A percentile compares a stretch with the other conserved stretches of the same genome.
Evolutionary conservation across 92 coral and sea anemone genomes (phyloP).

Genomic region (Meandrina meandrites): DNA sequence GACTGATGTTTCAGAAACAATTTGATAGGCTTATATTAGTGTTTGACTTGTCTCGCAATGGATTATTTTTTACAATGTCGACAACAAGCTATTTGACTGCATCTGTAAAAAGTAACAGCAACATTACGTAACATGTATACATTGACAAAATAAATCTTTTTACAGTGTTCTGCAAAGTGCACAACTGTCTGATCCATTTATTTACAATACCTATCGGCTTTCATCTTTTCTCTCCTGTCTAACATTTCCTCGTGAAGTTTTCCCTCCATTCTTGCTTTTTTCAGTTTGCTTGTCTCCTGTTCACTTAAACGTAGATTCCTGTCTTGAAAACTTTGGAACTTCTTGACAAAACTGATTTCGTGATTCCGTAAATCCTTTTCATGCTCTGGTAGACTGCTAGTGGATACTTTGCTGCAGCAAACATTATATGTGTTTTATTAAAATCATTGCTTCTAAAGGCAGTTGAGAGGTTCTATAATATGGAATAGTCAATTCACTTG

Average conservation of each 20-base stretch:
- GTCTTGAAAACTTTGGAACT: conserved; percentile 97
- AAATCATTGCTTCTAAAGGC: too few species aligned
- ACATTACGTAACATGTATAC: not conserved
- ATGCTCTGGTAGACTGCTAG: conserved; percentile 78
- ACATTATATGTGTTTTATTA: not conserved
- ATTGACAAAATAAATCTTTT: not conserved
- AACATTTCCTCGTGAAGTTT: conserved; percentile 91
- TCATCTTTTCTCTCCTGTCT: conserved; percentile 96
- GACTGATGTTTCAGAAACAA: too few species aligned
- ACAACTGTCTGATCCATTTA: conserved; percentile 19
- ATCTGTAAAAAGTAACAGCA: not conserved
- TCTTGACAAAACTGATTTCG: conserved; percentile 93
- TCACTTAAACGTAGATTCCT: conserved; percentile 79
- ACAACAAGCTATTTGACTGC: not conserved
- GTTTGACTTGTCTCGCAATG: not conserved
- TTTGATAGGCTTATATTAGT: not conserved
- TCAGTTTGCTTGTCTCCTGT: conserved; percentile 72
- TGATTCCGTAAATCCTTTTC: conserved; percentile 79
- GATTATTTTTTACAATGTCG: not conserved
- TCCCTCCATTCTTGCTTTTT: conserved; percentile 82
- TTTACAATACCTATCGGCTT: conserved; percentile 97
- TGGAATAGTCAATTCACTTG: too few species aligned
- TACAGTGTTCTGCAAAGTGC: not conserved
- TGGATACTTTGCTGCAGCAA: conserved; percentile 66
- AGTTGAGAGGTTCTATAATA: too few species aligned